phyloP scores from a whole-genome alignment of 2,888 invertebrate genomes.

The Bellardia bayeri region DNA sequence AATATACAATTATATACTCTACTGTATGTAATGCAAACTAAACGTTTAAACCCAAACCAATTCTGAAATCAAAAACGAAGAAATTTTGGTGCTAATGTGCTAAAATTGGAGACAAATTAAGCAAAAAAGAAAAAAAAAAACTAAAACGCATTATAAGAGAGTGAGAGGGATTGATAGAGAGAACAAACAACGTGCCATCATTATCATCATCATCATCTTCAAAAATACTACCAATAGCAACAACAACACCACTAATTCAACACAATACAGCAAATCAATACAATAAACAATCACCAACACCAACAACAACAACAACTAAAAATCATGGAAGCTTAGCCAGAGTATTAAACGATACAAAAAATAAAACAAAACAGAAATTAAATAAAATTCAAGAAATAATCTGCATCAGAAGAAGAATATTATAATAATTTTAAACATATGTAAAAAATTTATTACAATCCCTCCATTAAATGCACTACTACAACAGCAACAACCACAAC shows the following conservation, averaged over 20 bases:
- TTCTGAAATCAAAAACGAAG: not conserved
- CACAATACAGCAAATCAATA: conserved; percentile 25
- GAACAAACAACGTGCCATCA: conserved; percentile 65
- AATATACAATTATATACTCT: not conserved
- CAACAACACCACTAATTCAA: conserved; percentile 10
- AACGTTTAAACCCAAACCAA: not conserved
- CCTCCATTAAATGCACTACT: conserved; percentile 79
- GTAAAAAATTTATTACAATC: conserved; percentile 75
- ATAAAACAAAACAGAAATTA: not conserved
- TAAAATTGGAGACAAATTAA: conserved; percentile 34
- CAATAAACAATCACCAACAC: conserved; percentile 48
- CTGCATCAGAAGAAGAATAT: conserved; percentile 64
- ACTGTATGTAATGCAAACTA: conserved; percentile 42
- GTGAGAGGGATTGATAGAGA: conserved; percentile 17
- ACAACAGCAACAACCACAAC: conserved; percentile 64
- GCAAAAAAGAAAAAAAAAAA: not conserved
- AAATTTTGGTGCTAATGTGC: conserved; percentile 65
- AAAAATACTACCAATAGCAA: conserved; percentile 10
- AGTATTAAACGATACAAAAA: conserved; percentile 77
- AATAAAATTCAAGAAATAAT: conserved; percentile 53
- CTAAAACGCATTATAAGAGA: not conserved
- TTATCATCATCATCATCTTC: conserved; percentile 40
- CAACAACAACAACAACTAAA: conserved; percentile 21
- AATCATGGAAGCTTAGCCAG: conserved; percentile 80
- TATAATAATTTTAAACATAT: conserved; percentile 60